A percentile compares a stretch with the other conserved stretches of the same genome.
These are phyloP conservation scores for Littorina saxatilis DNA, from an alignment of 1,140 invertebrate species.

Conservation along the genomic window DNA sequence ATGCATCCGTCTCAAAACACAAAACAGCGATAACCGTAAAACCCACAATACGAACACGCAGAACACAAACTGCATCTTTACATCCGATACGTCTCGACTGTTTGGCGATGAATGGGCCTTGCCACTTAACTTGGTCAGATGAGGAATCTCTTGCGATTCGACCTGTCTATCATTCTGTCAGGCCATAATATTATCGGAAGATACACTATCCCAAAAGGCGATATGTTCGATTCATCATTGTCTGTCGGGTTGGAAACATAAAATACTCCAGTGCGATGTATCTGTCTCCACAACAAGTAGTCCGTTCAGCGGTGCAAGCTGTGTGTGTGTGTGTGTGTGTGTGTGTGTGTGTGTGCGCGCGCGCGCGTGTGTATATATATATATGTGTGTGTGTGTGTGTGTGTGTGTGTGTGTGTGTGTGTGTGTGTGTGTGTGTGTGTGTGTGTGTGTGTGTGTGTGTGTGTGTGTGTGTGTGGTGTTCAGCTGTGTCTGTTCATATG, in stretches of 20 bases:
- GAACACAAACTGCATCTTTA: too few species aligned
- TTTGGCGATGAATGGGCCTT: too few species aligned
- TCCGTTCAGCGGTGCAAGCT: not conserved
- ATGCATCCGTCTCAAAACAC: too few species aligned
- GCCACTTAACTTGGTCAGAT: too few species aligned
- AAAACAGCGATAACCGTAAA: too few species aligned
- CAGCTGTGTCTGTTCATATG: too few species aligned
- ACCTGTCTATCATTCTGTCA: not conserved
- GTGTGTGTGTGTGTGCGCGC: not conserved
- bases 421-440: slow-evolving; percentile 3
- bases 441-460: not conserved
- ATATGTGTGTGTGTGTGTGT: not conserved
- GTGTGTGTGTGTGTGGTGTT: too few species aligned
- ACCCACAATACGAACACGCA: too few species aligned
- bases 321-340: not conserved
- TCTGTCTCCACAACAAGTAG: not conserved
- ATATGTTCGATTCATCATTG: not conserved
- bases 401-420: not conserved
- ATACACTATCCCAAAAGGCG: not conserved
- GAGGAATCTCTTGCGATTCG: not conserved
- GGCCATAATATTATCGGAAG: not conserved
- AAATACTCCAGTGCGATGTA: not conserved
- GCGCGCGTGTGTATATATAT: not conserved
- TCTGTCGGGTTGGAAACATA: not conserved
- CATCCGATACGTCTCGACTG: too few species aligned